Conservation (phyloP, 1,140 invertebrate species). For the Brachionus paranguensis region DNA sequence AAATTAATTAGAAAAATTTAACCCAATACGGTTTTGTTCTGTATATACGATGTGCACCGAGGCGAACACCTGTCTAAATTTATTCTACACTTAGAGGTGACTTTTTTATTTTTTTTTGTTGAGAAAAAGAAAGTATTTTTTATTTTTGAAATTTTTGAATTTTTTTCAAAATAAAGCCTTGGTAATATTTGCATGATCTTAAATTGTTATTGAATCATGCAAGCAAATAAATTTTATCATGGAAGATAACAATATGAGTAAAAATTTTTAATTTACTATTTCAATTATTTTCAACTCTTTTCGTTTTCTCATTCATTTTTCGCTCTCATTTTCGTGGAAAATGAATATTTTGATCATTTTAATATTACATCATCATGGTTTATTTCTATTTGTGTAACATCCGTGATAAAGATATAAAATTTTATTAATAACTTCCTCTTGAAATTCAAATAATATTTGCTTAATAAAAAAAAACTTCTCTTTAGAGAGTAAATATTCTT, state of each 20-base stretch:
- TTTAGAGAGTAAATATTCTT: neutral
- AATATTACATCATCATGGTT: conserved; percentile 15
- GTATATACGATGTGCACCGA: neutral
- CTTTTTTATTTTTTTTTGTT: neutral
- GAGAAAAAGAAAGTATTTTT: neutral
- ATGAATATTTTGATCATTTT: neutral
- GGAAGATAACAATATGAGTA: neutral
- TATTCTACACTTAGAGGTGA: neutral
- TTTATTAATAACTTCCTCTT: conserved; percentile 31
- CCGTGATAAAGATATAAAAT: conserved; percentile 27
- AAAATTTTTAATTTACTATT: neutral
- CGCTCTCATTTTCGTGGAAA: neutral
- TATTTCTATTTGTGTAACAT: conserved; percentile 20
- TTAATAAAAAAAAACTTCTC: conserved; percentile 13
- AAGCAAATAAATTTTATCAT: neutral
- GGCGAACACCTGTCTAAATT: neutral
- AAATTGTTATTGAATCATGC: neutral
- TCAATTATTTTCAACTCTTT: conserved; percentile 7
- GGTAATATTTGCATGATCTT: neutral
- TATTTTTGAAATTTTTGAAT: neutral
- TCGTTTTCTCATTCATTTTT: neutral
- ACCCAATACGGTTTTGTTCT: neutral
- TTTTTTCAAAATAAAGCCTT: neutral
- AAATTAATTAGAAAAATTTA: conserved; percentile 30
- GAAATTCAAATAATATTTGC: neutral